Base-by-base conservation (phyloP, 2,113 vertebrate genomes). In the Andinoacara biseriatus region DNA sequence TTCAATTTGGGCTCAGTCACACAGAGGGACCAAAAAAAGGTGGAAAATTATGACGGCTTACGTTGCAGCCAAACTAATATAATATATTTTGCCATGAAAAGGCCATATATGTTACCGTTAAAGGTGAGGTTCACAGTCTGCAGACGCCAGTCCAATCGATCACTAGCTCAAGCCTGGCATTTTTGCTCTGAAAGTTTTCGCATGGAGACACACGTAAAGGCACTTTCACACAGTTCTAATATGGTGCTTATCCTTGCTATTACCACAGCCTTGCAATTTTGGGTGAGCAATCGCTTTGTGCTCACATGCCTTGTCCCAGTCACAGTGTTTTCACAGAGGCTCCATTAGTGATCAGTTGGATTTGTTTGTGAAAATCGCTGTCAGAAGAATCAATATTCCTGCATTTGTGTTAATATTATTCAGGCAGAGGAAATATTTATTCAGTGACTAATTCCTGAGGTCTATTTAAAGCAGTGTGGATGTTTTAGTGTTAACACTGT, bases 1-100 rank as follows among this genome's bases (percentile, higher is more conserved):
- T 87, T 89, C 84, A 85, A 85, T 88, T 91, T 92, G 74, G 80
- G 61, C 62, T 76, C 81, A 63, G 83, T 86, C 88, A 80, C 49
- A 82, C 59, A 81, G 22, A 63, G 65, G 14, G 59, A 22, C 58
- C 74, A 77, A 79, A 78, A 80, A 88, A 81, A 77, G 74, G 59
- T 4, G 7, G 56, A 85, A 78, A 81, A 88, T 87, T 81, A 82
- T 31, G 72, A 43, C 1, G 31, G 67, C 61, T 81, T 43, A n/a
- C 6, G n/a, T 40, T 11, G 69, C 69, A 76, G 80, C 60, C 4
- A 1, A 7, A 8, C 58, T 43, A 78, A 76, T 56, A 67, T 78
- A 69, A 85, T 82, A 29, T 58, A 38, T 60, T 40, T 79, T 40
- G 38, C 46, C 78, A 83, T 58, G 86, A 83, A 89, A 87, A 84